Evolutionary conservation across 2,888 invertebrate genomes (phyloP).

Genomic region (Lathronympha strigana): DNA sequence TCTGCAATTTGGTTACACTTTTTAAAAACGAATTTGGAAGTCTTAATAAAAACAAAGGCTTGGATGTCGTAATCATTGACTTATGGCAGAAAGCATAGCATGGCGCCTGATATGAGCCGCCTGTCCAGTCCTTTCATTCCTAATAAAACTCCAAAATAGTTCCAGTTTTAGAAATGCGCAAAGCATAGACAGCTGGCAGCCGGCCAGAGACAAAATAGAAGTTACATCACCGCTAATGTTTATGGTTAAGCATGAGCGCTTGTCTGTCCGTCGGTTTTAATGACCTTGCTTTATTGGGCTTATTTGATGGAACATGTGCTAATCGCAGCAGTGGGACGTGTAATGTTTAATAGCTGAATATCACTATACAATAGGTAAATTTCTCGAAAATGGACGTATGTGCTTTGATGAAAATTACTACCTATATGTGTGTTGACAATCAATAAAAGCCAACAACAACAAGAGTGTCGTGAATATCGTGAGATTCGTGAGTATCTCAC

Average conservation of each 20-base stretch:
- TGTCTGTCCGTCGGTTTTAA: constrained; percentile 38
- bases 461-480: no score
- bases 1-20: not conserved
- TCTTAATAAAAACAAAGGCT: not conserved
- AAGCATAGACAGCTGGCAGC: constrained; percentile 39
- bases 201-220: constrained; percentile 39
- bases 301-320: constrained; percentile 14
- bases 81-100: not conserved
- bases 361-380: not conserved
- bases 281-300: constrained; percentile 35
- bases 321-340: not conserved
- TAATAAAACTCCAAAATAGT: constrained; percentile 36
- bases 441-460: no score
- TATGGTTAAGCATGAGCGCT: constrained; percentile 37
- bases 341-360: constrained; percentile 1
- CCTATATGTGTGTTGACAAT: no score
- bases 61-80: not conserved
- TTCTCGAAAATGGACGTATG: not conserved
- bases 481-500: no score
- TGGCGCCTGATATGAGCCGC: not conserved
- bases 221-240: constrained; percentile 41
- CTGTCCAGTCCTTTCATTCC: constrained; percentile 27
- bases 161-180: constrained; percentile 39
- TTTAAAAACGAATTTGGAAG: not conserved
- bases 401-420: not conserved